These are phyloP conservation scores for Euplagia quadripunctaria DNA, from an alignment of 2,888 invertebrate species.

Conservation along the genomic window DNA sequence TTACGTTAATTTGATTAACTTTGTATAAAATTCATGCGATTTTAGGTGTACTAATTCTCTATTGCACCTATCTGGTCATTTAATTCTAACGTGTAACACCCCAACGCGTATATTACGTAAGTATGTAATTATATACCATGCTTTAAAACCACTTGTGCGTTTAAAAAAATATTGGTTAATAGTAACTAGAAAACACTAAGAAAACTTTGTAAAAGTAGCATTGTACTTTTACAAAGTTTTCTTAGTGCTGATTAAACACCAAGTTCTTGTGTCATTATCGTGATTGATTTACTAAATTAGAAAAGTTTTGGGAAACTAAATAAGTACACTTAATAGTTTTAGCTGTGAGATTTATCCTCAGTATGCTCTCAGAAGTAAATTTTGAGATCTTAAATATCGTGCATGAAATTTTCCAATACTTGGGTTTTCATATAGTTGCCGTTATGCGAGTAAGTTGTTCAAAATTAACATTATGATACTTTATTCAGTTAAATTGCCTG, in stretches of 20 bases:
- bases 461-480: not conserved
- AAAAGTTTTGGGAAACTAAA: too few species aligned
- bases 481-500: not conserved
- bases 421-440: not conserved
- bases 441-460: not conserved
- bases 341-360: not conserved
- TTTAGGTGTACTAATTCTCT: not conserved
- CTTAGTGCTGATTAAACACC: too few species aligned
- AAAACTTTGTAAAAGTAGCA: too few species aligned
- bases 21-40: not conserved
- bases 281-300: too few species aligned
- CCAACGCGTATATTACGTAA: not conserved
- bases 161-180: too few species aligned
- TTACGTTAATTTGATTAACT: not conserved
- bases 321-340: not conserved
- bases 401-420: not conserved
- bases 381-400: not conserved
- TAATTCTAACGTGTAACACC: not conserved
- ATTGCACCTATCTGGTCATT: not conserved
- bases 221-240: too few species aligned
- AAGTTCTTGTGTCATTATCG: too few species aligned
- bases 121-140: not conserved
- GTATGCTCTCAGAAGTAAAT: not conserved
- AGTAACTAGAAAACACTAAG: too few species aligned
- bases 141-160: not conserved